Evolutionary conservation across 2,797 vertebrate genomes (phyloP), one percentile per base, ranked within the genome.

Genomic region (Urocyon cinereoargenteus): DNA sequence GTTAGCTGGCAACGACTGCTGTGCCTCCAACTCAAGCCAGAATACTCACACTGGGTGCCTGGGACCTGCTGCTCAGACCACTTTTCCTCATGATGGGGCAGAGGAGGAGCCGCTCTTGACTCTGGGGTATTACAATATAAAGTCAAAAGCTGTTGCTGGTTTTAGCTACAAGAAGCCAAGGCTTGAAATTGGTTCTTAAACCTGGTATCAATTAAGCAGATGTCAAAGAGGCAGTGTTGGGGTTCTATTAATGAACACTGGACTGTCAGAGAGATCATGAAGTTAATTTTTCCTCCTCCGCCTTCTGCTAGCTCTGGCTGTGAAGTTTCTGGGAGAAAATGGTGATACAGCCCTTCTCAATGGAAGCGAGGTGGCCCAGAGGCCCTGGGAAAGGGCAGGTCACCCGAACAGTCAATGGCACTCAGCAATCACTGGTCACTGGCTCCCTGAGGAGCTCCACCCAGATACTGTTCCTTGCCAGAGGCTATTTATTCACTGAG

Each of bases 261-360:
- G 49, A 31, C 79, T 95, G 68, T 59, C 79, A 53, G 81, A 92
- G 13, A 57, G 13, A 31, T 66, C 64, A 77, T 3, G 10, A 49
- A 75, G 97, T 75, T 90, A 26, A 72, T 8, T 3, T 10, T 53
- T 53, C 73, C 73, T 36, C 26, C 85, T 15, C 83, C 31, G 34
- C 77, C 49, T 85, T 94, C 92, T 90, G 31, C 12, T 59, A 86
- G 21, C 28, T 96, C 26, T 59, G 97, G 1, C 15, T 90, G 7
- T n/a, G 40, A 96, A 95, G 57, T 96, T 92, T 26, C 82, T 70
- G 55, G 72, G 90, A 81, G 85, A 92, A 96, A 62, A 78, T 40
- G 21, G 51, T 92, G 57, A 7, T 61, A 31, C 68, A 21, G 68
- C 28, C 6, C 51, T 55, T 19, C 70, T 64, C 11, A 16, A 12